A percentile compares a stretch with the other conserved stretches of the same genome.
Evolutionary conservation across 2,888 invertebrate species (phyloP).

Genomic region (Tenthredo scrophulariae): DNA sequence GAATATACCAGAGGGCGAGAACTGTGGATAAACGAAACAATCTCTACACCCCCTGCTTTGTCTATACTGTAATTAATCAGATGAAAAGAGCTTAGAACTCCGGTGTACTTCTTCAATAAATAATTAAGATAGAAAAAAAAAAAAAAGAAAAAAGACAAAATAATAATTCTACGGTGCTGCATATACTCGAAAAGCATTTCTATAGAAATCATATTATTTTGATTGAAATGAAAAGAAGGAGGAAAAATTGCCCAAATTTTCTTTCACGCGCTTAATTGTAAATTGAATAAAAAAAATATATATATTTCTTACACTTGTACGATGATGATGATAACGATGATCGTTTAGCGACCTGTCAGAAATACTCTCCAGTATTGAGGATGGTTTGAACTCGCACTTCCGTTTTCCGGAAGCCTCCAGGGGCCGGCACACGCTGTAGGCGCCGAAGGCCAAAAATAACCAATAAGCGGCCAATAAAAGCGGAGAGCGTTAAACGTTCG

Average conservation of each 20-base stretch:
- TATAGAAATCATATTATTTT: background rate
- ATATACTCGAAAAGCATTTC: background rate
- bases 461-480: constrained; percentile 77
- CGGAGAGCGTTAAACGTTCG: constrained; percentile 69
- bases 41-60: constrained; percentile 18
- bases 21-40: constrained; percentile 43
- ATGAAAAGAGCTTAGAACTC: background rate
- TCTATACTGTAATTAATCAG: constrained; percentile 26
- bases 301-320: background rate
- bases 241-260: background rate
- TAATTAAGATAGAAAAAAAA: background rate
- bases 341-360: background rate
- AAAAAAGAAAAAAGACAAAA: too few relatives aligned
- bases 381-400: constrained; percentile 62
- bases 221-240: background rate
- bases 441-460: constrained; percentile 72
- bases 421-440: constrained; percentile 60
- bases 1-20: background rate
- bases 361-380: background rate
- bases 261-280: background rate
- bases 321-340: background rate
- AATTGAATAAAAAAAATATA: background rate
- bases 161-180: background rate
- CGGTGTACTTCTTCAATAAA: background rate
- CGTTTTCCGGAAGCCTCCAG: constrained; percentile 69